phyloP scores from a whole-genome alignment of 2,113 vertebrate genomes.

The Perca flavescens region DNA sequence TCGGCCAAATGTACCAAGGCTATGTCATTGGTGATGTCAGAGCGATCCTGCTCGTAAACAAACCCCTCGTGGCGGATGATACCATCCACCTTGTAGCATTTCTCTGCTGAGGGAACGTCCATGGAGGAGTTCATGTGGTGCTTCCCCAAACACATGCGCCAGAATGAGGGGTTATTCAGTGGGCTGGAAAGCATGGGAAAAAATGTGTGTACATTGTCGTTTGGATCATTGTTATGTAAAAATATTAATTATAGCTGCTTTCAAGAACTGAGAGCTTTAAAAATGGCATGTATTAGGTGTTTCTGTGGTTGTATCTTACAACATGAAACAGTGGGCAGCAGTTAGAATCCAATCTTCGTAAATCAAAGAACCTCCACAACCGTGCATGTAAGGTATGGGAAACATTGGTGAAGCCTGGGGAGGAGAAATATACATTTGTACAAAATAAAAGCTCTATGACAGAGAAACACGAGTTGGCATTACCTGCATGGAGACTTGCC shows the following conservation, averaged over 20 bases:
- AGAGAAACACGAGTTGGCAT: background rate
- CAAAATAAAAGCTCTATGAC: slow-evolving; percentile 6
- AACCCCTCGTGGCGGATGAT: slow-evolving; percentile 80
- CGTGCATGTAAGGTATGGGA: slow-evolving; percentile 69
- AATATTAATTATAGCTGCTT: background rate
- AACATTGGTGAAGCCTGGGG: slow-evolving; percentile 49
- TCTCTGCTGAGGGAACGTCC: slow-evolving; percentile 71
- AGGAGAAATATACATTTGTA: slow-evolving; percentile 7
- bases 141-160: slow-evolving; percentile 82
- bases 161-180: slow-evolving; percentile 51
- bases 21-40: slow-evolving; percentile 77
- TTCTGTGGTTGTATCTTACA: slow-evolving; percentile 58
- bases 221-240: background rate
- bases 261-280: background rate
- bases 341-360: slow-evolving; percentile 84
- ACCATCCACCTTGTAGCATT: slow-evolving; percentile 71
- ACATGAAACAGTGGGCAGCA: slow-evolving; percentile 84
- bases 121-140: slow-evolving; percentile 80
- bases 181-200: slow-evolving; percentile 40
- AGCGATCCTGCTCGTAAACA: slow-evolving; percentile 65
- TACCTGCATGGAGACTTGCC: slow-evolving; percentile 86
- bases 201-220: background rate
- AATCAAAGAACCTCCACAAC: slow-evolving; percentile 84
- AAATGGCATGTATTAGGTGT: background rate
- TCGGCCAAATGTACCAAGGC: slow-evolving; percentile 78